These are phyloP conservation scores for Noctua janthina DNA, from an alignment of 2,888 invertebrate species.

Conservation along the genomic window DNA sequence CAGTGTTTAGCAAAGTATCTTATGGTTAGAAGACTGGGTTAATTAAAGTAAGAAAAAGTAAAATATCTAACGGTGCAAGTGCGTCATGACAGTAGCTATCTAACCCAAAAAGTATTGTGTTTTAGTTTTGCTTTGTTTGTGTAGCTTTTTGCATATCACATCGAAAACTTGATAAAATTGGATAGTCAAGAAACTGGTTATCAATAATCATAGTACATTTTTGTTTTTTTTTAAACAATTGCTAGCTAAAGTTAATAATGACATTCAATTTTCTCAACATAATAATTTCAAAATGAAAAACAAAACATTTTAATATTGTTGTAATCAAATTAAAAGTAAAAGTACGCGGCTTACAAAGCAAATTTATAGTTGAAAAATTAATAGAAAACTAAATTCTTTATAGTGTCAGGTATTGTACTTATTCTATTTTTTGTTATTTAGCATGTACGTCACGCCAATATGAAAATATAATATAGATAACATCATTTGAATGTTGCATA, in stretches of 20 bases:
- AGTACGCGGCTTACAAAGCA: neutral
- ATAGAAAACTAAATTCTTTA: neutral
- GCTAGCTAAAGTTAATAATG: neutral
- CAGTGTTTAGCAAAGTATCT: neutral
- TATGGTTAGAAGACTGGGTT: neutral
- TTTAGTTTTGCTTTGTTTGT: neutral
- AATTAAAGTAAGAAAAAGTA: neutral
- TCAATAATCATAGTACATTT: neutral
- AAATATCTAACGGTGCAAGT: neutral
- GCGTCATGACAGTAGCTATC: neutral
- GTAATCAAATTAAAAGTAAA: neutral
- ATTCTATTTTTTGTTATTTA: neutral
- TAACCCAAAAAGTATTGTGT: neutral
- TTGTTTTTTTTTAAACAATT: neutral
- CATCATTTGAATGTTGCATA: neutral
- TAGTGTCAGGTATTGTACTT: neutral
- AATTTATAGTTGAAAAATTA: neutral
- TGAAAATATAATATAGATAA: constrained; percentile 15
- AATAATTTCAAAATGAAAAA: neutral
- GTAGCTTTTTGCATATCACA: neutral
- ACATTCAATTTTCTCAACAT: neutral
- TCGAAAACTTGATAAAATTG: neutral
- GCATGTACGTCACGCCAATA: neutral
- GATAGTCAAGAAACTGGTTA: neutral
- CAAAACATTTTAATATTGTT: neutral